Conservation (phyloP, 2,113 vertebrate species). For the Hyperopisus bebe region DNA sequence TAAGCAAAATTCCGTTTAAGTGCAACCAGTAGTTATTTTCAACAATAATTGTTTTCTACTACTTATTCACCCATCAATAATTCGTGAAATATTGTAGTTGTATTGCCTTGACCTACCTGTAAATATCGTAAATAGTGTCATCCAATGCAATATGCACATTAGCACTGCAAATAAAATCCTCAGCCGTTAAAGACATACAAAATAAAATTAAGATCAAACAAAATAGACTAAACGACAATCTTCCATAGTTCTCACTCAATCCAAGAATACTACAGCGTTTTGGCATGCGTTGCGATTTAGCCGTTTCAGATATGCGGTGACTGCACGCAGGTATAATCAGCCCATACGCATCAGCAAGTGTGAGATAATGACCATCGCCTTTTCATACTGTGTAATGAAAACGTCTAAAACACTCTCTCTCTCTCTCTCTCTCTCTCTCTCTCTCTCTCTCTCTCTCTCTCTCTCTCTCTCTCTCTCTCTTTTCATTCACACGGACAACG, state of each 20-base stretch:
- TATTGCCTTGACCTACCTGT: not conserved
- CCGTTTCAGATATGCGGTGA: not conserved
- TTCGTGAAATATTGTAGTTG: not conserved
- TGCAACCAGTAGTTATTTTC: not conserved
- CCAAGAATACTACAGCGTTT: not conserved
- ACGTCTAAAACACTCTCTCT: not conserved
- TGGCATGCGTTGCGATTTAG: not conserved
- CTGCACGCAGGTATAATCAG: not conserved
- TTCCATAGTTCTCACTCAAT: not conserved
- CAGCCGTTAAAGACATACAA: not conserved
- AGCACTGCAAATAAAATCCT: not conserved
- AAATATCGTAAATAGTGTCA: not conserved
- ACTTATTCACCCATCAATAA: not conserved
- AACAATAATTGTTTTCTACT: not conserved
- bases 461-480: conserved; percentile 13
- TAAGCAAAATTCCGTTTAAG: not conserved
- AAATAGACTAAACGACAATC: not conserved
- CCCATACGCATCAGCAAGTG: not conserved
- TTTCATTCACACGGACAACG: conserved; percentile 26
- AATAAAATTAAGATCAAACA: not conserved
- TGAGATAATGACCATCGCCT: not conserved
- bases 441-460: not conserved
- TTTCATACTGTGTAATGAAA: not conserved
- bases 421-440: conserved; percentile 4
- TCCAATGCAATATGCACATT: not conserved